Percentiles rank a stretch among this genome's conserved stretches.
Conservation (phyloP, 2,888 invertebrate species). For the Pterobdella sp. region DNA sequence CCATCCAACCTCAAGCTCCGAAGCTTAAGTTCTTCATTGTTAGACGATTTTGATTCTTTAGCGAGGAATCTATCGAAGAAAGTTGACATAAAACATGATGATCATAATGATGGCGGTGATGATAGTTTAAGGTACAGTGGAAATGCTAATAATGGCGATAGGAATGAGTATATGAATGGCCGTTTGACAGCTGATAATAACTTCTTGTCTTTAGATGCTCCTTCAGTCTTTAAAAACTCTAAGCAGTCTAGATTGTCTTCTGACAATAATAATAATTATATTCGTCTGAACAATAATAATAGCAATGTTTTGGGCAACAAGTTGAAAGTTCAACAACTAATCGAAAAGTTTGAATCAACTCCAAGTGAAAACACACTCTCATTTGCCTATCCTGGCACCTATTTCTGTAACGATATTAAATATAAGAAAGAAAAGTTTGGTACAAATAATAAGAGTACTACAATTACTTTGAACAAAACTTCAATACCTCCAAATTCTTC, state of each 20-base stretch:
- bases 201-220: too few species aligned
- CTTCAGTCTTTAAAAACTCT: not conserved
- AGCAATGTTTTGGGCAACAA: not conserved
- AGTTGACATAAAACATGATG: not conserved
- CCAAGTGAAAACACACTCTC: not conserved
- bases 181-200: too few species aligned
- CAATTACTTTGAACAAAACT: not conserved
- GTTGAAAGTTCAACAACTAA: slow-evolving; percentile 4
- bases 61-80: not conserved
- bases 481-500: not conserved
- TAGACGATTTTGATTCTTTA: not conserved
- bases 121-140: not conserved
- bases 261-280: slow-evolving; percentile 1
- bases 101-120: not conserved
- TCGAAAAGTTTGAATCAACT: slow-evolving; percentile 1
- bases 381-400: slow-evolving; percentile 4
- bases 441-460: not conserved
- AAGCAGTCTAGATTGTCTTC: not conserved
- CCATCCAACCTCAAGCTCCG: not conserved
- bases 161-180: not conserved
- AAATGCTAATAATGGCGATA: not conserved
- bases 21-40: not conserved
- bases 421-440: not conserved
- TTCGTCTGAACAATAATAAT: not conserved
- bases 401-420: not conserved